These are phyloP conservation scores for Drosophila santomea DNA, from an alignment of 1,140 invertebrate genomes.

Conservation along the genomic window DNA sequence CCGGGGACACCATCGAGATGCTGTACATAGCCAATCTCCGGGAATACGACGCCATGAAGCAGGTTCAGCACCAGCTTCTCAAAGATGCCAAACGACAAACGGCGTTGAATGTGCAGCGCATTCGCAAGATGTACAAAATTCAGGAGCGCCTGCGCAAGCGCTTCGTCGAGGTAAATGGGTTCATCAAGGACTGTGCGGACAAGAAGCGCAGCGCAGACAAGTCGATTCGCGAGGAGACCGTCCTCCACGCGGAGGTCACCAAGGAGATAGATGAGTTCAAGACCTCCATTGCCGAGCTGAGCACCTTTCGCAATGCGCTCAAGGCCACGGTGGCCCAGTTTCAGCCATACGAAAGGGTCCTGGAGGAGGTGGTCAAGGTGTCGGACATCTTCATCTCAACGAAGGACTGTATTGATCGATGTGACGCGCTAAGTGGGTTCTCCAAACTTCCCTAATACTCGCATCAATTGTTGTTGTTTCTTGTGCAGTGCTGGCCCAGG, in stretches of 20 bases:
- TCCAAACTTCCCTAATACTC: too few relatives aligned
- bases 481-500: conserved; percentile 68
- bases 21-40: conserved; percentile 67
- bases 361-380: conserved; percentile 69
- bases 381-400: conserved; percentile 71
- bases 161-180: conserved; percentile 72
- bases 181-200: conserved; percentile 72
- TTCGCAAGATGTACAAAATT: conserved; percentile 63
- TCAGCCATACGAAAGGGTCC: conserved; percentile 67
- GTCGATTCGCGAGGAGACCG: conserved; percentile 45
- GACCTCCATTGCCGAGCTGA: conserved; percentile 30
- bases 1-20: conserved; percentile 68
- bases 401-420: conserved; percentile 79
- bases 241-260: conserved; percentile 45
- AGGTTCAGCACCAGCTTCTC: conserved; percentile 58
- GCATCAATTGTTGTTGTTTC: neutral
- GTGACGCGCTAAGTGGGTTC: conserved; percentile 76
- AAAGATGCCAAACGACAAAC: conserved; percentile 53
- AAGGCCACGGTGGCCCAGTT: conserved; percentile 66
- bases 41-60: conserved; percentile 65
- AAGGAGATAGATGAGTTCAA: conserved; percentile 47
- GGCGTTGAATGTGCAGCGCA: conserved; percentile 60
- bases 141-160: conserved; percentile 65
- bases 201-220: conserved; percentile 65
- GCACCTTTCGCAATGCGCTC: conserved; percentile 38